A percentile compares a stretch with the other conserved stretches of the same genome.
These are phyloP conservation scores for Trachemys scripta DNA, from an alignment of 2,113 vertebrate species.

Conservation along the genomic window DNA sequence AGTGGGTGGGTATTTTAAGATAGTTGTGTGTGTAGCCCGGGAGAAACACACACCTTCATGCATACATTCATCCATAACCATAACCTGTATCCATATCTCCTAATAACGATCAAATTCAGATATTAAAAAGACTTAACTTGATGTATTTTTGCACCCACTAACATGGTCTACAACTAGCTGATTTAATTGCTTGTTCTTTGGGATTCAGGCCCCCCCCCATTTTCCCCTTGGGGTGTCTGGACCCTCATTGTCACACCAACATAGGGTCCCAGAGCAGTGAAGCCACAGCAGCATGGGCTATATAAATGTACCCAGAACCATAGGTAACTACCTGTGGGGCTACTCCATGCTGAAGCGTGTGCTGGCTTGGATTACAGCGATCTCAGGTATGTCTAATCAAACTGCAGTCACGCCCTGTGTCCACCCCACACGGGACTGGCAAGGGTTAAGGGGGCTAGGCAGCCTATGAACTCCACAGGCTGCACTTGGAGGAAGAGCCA, in stretches of 20 bases:
- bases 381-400: neutral
- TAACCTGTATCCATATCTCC: neutral
- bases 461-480: too few relatives aligned
- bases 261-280: neutral
- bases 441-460: too few relatives aligned
- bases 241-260: neutral
- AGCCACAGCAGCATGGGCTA: too few relatives aligned
- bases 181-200: too few relatives aligned
- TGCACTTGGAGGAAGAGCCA: too few relatives aligned
- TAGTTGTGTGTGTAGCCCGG: neutral
- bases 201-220: neutral
- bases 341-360: neutral
- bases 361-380: neutral
- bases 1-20: neutral
- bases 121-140: neutral
- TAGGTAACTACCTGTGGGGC: neutral
- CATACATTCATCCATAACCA: neutral
- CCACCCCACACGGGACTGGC: too few relatives aligned
- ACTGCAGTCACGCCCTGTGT: too few relatives aligned
- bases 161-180: neutral
- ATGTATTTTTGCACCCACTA: neutral
- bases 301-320: neutral
- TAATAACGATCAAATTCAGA: neutral
- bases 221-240: neutral
- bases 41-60: neutral